Evolutionary conservation across 2,797 vertebrate species (phyloP).

Genomic region (Macropodus opercularis): DNA sequence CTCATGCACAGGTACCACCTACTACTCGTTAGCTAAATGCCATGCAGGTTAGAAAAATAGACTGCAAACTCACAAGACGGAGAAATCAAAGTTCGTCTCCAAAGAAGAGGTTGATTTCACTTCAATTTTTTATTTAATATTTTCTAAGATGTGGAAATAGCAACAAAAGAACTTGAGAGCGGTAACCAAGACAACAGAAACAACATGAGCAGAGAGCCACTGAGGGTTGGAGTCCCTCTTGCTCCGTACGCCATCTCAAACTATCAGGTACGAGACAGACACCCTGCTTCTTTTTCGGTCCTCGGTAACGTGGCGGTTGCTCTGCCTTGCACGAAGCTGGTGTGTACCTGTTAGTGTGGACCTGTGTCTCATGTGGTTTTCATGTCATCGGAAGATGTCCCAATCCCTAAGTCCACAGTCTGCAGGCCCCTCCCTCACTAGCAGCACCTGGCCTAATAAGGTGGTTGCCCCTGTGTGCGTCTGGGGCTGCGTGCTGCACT

Average conservation of each 20-base stretch:
- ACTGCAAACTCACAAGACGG: slow-evolving; percentile 78
- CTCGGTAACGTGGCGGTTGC: slow-evolving; percentile 33
- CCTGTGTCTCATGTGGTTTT: slow-evolving; percentile 70
- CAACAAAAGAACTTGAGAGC: slow-evolving; percentile 82
- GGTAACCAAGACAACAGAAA: slow-evolving; percentile 84
- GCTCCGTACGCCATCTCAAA: slow-evolving; percentile 50
- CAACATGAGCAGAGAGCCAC: slow-evolving; percentile 79
- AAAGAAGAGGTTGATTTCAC: slow-evolving; percentile 83
- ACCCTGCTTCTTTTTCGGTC: slow-evolving; percentile 41
- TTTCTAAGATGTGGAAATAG: slow-evolving; percentile 87
- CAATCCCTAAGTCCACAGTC: slow-evolving; percentile 29
- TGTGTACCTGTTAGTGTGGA: too few species aligned
- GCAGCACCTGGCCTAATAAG: slow-evolving; percentile 55
- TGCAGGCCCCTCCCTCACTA: slow-evolving; percentile 25
- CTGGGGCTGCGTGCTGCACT: slow-evolving; percentile 55
- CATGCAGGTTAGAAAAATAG: slow-evolving; percentile 81
- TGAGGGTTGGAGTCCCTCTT: slow-evolving; percentile 58
- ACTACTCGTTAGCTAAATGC: slow-evolving; percentile 59
- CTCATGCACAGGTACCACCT: slow-evolving; percentile 74
- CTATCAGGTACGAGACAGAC: slow-evolving; percentile 62
- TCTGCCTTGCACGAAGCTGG: slow-evolving; percentile 9
- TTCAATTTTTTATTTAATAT: slow-evolving; percentile 84
- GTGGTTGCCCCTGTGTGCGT: slow-evolving; percentile 63
- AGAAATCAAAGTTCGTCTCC: slow-evolving; percentile 81
- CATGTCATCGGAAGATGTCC: slow-evolving; percentile 68